phyloP scores from a whole-genome alignment of 2,797 vertebrate species.

The Nothura maculosa region DNA sequence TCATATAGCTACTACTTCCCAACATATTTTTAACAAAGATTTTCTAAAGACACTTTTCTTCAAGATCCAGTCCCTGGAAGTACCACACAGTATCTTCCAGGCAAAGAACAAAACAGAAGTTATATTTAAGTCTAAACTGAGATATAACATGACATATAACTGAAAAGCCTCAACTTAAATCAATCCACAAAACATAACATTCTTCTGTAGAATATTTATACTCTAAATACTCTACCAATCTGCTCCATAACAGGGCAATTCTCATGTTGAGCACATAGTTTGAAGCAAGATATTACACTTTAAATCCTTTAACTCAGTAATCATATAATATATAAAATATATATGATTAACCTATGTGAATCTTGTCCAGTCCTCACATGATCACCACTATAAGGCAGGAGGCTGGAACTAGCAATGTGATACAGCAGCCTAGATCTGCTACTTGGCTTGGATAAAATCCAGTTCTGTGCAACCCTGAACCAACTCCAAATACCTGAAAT shows the following conservation, averaged over 20 bases:
- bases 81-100: not conserved
- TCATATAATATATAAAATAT: not conserved
- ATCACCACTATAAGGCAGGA: not conserved
- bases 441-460: too few relatives aligned
- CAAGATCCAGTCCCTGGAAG: not conserved
- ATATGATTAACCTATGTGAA: not conserved
- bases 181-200: not conserved
- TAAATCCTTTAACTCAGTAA: not conserved
- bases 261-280: not conserved
- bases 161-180: not conserved
- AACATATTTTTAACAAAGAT: not conserved
- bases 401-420: not conserved
- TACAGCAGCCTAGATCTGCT: not conserved
- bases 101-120: not conserved
- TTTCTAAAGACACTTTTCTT: not conserved
- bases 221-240: not conserved
- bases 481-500: not conserved
- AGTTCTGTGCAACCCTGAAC: too few relatives aligned
- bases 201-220: not conserved
- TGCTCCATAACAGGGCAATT: not conserved
- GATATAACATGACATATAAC: not conserved
- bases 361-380: fast-evolving
- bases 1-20: not conserved
- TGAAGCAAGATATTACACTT: not conserved
- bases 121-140: not conserved